Conservation (phyloP, 2,888 invertebrate species). For the Xestia sexstrigata region DNA sequence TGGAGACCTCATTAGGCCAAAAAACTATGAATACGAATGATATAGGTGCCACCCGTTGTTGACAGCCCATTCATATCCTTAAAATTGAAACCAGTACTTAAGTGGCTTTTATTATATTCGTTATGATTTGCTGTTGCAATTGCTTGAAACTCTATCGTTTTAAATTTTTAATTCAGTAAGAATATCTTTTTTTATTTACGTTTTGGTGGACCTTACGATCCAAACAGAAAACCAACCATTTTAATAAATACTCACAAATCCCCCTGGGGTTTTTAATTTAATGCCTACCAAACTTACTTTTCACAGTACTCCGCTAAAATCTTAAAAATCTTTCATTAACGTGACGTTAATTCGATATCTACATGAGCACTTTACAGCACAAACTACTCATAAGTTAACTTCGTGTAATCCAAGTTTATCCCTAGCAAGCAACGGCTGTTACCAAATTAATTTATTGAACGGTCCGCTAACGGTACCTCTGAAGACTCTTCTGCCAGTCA, state of each 20-base stretch:
- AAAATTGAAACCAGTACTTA: background rate
- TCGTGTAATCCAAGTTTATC: constrained; percentile 66
- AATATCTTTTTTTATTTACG: background rate
- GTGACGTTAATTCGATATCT: constrained; percentile 59
- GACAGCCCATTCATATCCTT: too few species aligned
- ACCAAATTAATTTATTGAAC: constrained; percentile 88
- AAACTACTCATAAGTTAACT: constrained; percentile 57
- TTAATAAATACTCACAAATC: constrained; percentile 36
- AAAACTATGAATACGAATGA: background rate
- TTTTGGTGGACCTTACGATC: background rate
- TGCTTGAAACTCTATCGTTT: background rate
- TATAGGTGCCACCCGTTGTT: too few species aligned
- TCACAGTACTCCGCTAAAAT: constrained; percentile 65
- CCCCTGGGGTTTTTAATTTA: constrained; percentile 31
- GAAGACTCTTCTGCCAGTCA: constrained; percentile 87
- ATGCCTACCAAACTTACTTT: constrained; percentile 31
- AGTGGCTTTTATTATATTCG: background rate
- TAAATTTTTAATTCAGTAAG: background rate
- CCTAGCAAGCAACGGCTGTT: constrained; percentile 69
- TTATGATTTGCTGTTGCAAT: background rate
- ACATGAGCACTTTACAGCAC: constrained; percentile 54
- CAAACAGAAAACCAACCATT: constrained; percentile 1
- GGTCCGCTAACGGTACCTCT: constrained; percentile 85
- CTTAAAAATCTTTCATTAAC: constrained; percentile 61
- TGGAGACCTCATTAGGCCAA: background rate